These are phyloP conservation scores for Bufo gargarizans DNA, from an alignment of 2,113 vertebrate genomes.

Conservation along the genomic window DNA sequence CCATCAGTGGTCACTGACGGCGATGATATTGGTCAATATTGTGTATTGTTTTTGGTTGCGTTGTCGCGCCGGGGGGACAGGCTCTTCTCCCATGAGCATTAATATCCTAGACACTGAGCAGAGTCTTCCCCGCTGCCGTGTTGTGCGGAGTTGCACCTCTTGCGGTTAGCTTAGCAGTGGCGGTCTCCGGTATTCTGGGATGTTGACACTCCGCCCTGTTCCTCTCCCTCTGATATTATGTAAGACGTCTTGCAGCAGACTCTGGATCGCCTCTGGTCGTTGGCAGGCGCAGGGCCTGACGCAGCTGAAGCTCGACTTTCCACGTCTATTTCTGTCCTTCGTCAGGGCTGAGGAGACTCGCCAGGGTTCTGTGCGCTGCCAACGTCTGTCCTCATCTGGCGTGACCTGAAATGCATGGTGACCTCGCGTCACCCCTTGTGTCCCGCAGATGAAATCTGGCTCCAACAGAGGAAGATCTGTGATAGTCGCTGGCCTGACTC, in stretches of 20 bases:
- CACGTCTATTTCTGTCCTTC: constrained; percentile 44
- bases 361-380: constrained; percentile 17
- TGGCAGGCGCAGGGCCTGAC: not conserved
- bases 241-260: not conserved
- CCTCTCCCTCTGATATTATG: not conserved
- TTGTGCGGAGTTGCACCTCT: no score
- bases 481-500: not conserved
- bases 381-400: constrained; percentile 45
- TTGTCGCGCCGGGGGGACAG: no score
- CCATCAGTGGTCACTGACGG: no score
- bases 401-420: constrained; percentile 1
- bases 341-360: not conserved
- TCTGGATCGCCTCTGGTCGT: no score
- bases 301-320: not conserved
- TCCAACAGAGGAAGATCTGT: not conserved
- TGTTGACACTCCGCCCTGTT: not conserved
- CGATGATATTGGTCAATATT: no score
- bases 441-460: constrained; percentile 1
- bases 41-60: no score
- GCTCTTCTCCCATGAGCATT: no score
- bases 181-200: not conserved
- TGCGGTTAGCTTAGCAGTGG: not conserved
- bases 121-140: no score
- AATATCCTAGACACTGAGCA: no score
- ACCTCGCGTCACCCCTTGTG: constrained; percentile 11